Conservation (phyloP, 2,113 vertebrate genomes). For the Salvelinus namaycush region DNA sequence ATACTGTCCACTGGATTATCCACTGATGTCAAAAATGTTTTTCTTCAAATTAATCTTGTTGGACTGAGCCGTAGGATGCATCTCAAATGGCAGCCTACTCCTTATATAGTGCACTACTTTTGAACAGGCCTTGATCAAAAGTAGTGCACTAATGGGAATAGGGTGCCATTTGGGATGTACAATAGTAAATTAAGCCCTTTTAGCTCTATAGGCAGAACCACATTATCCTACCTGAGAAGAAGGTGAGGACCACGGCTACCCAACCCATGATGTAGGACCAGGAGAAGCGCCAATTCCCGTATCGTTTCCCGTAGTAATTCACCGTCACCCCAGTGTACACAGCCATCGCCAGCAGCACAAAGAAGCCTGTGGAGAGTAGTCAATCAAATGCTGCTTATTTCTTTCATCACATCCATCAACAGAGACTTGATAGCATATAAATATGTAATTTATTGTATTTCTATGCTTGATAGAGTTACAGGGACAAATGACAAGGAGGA, state of each 20-base stretch:
- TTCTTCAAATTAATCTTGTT: background rate
- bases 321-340: conserved; percentile 80
- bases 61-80: too few species aligned
- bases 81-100: background rate
- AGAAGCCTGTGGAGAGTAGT: conserved; percentile 65
- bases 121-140: too few species aligned
- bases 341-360: conserved; percentile 79
- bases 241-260: conserved; percentile 79
- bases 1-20: background rate
- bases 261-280: conserved; percentile 82
- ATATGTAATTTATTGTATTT: background rate
- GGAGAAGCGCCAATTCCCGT: conserved; percentile 79
- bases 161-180: too few species aligned
- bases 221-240: conserved; percentile 73
- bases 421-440: background rate
- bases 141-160: background rate
- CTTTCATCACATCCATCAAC: too few species aligned
- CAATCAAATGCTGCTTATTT: background rate
- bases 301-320: conserved; percentile 79
- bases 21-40: background rate
- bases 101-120: background rate
- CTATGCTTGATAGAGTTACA: background rate
- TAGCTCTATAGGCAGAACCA: background rate
- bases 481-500: background rate
- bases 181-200: background rate